These are phyloP conservation scores for Danaus melanippus DNA, from an alignment of 1,140 invertebrate species.

Conservation along the genomic window DNA sequence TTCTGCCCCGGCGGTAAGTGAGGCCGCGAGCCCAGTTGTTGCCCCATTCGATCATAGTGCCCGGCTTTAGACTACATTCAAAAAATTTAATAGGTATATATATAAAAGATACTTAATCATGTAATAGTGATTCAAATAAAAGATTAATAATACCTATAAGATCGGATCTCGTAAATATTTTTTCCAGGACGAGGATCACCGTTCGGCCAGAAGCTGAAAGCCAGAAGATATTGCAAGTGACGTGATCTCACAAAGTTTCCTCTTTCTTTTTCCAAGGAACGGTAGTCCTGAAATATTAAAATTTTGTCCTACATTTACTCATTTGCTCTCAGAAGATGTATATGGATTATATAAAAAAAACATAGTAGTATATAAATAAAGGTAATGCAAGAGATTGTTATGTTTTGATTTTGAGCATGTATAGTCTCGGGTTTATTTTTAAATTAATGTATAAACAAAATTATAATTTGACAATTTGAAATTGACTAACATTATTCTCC, in stretches of 20 bases:
- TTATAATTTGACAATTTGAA: too few relatives aligned
- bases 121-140: too few relatives aligned
- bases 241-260: constrained; percentile 89
- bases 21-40: constrained; percentile 98
- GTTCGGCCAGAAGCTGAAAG: constrained; percentile 91
- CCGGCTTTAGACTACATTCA: constrained; percentile 85
- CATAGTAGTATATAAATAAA: too few relatives aligned
- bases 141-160: constrained; percentile 73
- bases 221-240: constrained; percentile 92
- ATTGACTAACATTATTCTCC: constrained; percentile 81
- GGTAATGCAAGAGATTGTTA: too few relatives aligned
- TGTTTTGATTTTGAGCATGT: not conserved
- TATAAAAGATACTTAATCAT: too few relatives aligned
- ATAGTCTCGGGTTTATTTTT: constrained; percentile 2
- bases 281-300: constrained; percentile 78
- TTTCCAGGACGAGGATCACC: constrained; percentile 80
- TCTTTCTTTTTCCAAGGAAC: constrained; percentile 84
- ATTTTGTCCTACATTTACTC: not conserved
- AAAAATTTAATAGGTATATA: not conserved
- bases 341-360: too few relatives aligned
- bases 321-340: too few relatives aligned
- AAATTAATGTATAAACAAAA: constrained; percentile 6
- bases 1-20: constrained; percentile 89
- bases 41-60: constrained; percentile 99
- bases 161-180: constrained; percentile 95